A percentile compares a stretch with the other conserved stretches of the same genome.
These are phyloP conservation scores for Eupithecia abbreviata DNA, from an alignment of 2,888 invertebrate genomes.

Conservation along the genomic window DNA sequence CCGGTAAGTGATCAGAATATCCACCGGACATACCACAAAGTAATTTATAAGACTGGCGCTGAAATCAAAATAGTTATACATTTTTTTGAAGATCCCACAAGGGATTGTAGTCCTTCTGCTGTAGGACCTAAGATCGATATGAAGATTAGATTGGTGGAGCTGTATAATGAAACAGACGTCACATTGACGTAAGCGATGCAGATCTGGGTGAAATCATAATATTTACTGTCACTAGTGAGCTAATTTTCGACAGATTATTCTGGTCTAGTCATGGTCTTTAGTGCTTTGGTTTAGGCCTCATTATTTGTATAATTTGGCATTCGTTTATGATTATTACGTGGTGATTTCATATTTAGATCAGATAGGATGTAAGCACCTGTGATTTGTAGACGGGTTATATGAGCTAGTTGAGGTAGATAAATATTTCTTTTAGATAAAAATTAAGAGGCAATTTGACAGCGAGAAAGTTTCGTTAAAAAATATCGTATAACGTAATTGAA, in stretches of 20 bases:
- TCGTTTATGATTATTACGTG: conserved; percentile 1
- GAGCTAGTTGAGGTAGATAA: not conserved
- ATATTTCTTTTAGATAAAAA: not conserved
- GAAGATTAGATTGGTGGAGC: conserved; percentile 61
- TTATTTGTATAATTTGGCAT: conserved; percentile 30
- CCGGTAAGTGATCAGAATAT: conserved; percentile 71
- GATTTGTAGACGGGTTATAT: not conserved
- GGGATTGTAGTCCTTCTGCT: conserved; percentile 61
- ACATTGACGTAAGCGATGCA: conserved; percentile 81
- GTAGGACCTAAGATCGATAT: conserved; percentile 59
- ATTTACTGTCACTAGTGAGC: conserved; percentile 75
- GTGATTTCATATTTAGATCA: conserved; percentile 3
- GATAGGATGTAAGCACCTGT: not conserved
- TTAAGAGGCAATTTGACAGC: not conserved
- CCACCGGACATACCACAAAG: conserved; percentile 78
- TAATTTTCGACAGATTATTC: conserved; percentile 74
- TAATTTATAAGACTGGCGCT: conserved; percentile 75
- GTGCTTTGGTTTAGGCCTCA: conserved; percentile 28
- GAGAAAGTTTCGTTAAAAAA: not conserved
- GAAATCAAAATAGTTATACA: conserved; percentile 73
- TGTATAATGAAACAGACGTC: conserved; percentile 80
- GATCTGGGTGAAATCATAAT: conserved; percentile 79
- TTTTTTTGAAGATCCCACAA: conserved; percentile 49
- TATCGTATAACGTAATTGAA: not conserved
- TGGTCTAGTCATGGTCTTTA: conserved; percentile 55